Base-by-base conservation (phyloP, 2,888 invertebrate species). In the Sicus ferrugineus region DNA sequence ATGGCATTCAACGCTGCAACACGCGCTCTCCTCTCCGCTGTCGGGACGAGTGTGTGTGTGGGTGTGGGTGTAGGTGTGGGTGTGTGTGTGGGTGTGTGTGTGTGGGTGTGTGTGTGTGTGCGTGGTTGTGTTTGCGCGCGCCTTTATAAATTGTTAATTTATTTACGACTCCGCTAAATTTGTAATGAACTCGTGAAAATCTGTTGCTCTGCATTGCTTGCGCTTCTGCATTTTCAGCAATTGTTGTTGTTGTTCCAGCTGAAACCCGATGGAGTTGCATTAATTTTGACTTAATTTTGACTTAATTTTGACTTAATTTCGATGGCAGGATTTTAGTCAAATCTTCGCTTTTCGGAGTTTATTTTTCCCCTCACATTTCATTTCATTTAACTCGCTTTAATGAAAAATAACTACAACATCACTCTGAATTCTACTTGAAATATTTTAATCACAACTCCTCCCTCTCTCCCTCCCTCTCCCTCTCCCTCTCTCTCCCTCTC, bases 71-170 rank as follows among this genome's bases (percentile, higher is more conserved):
- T 52, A 21, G 65, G 21, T 46, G 63, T 48, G 48, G 46, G 2
- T 28, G 46, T 54, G 42, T 42, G 30, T 68, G 63, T 63, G 54
- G 52, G 50, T 54, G 54, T 62, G 42, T 34, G 34, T 34, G 34
- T 34, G 2, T 62, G 42, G 9, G 42, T 54, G n/a, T 64, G 46
- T 30, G 50, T 34, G n/a, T 54, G 30, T 54, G 42, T 65, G 21
- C 23, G 30, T 67, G 48, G n/a, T n/a, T 54, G 48, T 48, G 52
- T 54, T 26, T 34, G 34, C 14, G 34, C 14, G 34, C 7, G 14
- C 14, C 9, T 34, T 34, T 14, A 34, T 1, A 7, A n/a, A n/a
- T n/a, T n/a, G n/a, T n/a, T n/a, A n/a, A n/a, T n/a, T n/a, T n/a
- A n/a, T n/a, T n/a, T n/a, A n/a, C n/a, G n/a, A n/a, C n/a, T n/a